Base-by-base conservation (phyloP, 2,888 invertebrate species). In the Mystacides longicornis region DNA sequence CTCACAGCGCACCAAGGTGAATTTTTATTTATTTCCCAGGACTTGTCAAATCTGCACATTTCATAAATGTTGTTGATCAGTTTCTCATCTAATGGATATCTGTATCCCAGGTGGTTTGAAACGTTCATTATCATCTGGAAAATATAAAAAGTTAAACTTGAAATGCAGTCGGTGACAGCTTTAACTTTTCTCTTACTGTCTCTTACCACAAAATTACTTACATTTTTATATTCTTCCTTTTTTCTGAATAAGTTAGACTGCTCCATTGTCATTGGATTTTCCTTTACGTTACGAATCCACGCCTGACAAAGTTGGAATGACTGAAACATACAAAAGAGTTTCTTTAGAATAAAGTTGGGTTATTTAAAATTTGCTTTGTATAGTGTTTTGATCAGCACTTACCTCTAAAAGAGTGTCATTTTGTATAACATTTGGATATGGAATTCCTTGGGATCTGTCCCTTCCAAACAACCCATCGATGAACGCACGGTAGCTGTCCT, bases 1-100 rank as follows among this genome's bases (percentile, higher is more conserved):
- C 80, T 75, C 62, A 81, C 81, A 22, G 84, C 80, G 66, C 92
- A 92, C 91, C 91, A 93, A 0, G 87, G 77, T 1, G 89, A 87
- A 65, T 77, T 71, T 64, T 78, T 67, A 62, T 77, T 66, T 59
- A 86, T 77, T 51, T 82, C 79, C 87, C 89, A 88, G 0, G 90
- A 86, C 67, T 88, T 89, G 64, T 89, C 86, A 68, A 83, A 89
- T 1, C 89, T 80, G 64, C 92, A 92, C 76, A 87, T 83, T 61
- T 89, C 84, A 66, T 86, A 92, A 72, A 91, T 86, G 47, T 80
- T 71, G 50, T 77, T 67, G 11, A 91, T 71, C 5, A 79, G 71
- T 0, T 76, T 74, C 55, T 71, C 67, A 54, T 81, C 76, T 16
- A 81, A 64, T 56, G 74, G 74, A 66, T 82, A 81, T 61, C 73